phyloP scores from a whole-genome alignment of 2,113 vertebrate species.

The Orthonyx spaldingii region DNA sequence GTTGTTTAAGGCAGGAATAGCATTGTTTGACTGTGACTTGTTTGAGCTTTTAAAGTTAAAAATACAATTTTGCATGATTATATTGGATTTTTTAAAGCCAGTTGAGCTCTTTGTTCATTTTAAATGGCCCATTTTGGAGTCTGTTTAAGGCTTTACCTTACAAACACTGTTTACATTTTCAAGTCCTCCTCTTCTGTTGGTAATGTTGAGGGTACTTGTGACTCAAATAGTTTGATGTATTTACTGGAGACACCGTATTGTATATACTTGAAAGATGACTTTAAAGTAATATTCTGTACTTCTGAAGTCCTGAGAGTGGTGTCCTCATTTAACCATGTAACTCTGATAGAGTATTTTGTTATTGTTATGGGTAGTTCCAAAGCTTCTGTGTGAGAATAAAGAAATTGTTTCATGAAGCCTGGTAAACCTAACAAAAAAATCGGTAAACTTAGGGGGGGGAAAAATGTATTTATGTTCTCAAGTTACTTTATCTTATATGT shows the following conservation, averaged over 20 bases:
- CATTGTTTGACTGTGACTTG: background rate
- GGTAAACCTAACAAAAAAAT: background rate
- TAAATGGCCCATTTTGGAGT: background rate
- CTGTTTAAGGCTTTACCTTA: background rate
- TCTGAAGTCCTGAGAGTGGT: background rate
- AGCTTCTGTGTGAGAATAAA: background rate
- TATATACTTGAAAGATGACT: background rate
- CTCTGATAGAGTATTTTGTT: background rate
- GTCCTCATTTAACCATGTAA: background rate
- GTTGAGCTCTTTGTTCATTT: background rate
- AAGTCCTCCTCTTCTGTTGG: background rate
- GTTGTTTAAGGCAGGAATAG: background rate
- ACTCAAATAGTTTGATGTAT: background rate
- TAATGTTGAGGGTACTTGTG: background rate
- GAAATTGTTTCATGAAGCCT: background rate
- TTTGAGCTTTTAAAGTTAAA: background rate
- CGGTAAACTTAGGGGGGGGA: fast-evolving
- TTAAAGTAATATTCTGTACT: background rate
- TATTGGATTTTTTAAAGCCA: background rate
- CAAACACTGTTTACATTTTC: background rate
- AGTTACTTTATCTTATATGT: background rate
- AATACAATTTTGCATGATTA: background rate
- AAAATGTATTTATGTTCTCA: background rate
- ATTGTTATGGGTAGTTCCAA: background rate
- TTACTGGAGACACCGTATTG: background rate